Evolutionary conservation across 2,113 vertebrate species (phyloP), one percentile per base, ranked within the genome.

Genomic region (Percopsis transmontana): DNA sequence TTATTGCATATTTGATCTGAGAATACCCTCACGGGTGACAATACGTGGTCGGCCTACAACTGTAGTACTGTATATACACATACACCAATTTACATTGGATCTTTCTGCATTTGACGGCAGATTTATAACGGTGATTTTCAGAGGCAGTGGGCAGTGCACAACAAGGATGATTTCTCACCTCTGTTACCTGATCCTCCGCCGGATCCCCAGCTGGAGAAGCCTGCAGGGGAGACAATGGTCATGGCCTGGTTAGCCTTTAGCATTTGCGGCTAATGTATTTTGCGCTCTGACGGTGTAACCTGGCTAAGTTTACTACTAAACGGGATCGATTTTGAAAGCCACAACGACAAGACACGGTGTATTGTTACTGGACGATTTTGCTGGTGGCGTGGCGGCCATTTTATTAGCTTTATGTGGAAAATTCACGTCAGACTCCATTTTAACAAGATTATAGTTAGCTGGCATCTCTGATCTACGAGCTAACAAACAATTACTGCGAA

Each of bases 161-260:
- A 23, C 21, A 21, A 13, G 50, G 21, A 12, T 50, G 16, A 13
- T n/a, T 42, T 16, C 81, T 85, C 52, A 92, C 92, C 90, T 90
- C 90, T 88, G 75, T 42, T 89, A 39, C 87, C 77, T n/a, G 80
- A 82, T 1, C 83, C 82, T 21, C 90, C 87, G 3, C 88, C 86
- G 5, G 27, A 33, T 58, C 90, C 88, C 92, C 92, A 93, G 39
- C 81, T 87, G 44, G 91, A 92, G 62, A 89, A 92, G 45, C 91
- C 91, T 93, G 38, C 4, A 51, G 54, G 42, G 12, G 12, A 40
- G 6, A 1, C 16, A 1, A 62, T 4, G 41, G 19, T 21, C 27
- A 33, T 33, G 14, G 23, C 8, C 9, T 16, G 13, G 6, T 38
- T 18, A 38, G n/a, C 52, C 4, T 7, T 20, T 20, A 51, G 11